A percentile compares a stretch with the other conserved stretches of the same genome.
These are phyloP conservation scores for Cecropterus lyciades DNA, from an alignment of 1,140 invertebrate genomes.

Conservation along the genomic window DNA sequence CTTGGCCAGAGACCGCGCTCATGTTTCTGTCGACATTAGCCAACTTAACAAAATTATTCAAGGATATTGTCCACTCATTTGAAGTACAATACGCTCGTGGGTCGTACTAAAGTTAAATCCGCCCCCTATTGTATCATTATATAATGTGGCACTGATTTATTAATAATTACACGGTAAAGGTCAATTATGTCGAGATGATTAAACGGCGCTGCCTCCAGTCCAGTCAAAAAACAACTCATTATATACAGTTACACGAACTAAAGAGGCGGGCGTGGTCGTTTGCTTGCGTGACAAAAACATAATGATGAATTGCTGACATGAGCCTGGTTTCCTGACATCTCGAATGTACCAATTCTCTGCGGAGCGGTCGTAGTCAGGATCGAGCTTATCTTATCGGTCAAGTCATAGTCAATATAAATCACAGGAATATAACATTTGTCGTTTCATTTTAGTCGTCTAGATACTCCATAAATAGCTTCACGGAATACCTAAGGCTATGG, in stretches of 20 bases:
- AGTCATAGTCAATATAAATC: constrained; percentile 24
- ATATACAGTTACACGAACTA: constrained; percentile 59
- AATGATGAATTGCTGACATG: constrained; percentile 64
- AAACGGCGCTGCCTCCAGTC: constrained; percentile 43
- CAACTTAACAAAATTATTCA: constrained; percentile 41
- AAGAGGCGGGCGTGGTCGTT: constrained; percentile 53
- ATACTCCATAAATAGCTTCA: constrained; percentile 5
- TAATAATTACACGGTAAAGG: constrained; percentile 41
- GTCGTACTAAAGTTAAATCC: constrained; percentile 13
- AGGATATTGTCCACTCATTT: constrained; percentile 13
- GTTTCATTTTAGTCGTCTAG: constrained; percentile 1
- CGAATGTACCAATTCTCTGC: constrained; percentile 2
- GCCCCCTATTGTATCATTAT: constrained; percentile 25
- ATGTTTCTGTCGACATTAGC: constrained; percentile 43
- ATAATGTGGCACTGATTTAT: constrained; percentile 56
- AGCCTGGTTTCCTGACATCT: constrained; percentile 38
- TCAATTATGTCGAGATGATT: constrained; percentile 48
- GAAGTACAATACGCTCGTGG: constrained; percentile 10
- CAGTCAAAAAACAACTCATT: constrained; percentile 48
- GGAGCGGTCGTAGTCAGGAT: constrained; percentile 9
- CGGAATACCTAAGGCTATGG: not conserved
- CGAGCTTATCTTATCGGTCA: constrained; percentile 35
- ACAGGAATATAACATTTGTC: constrained; percentile 5
- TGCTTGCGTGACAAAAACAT: constrained; percentile 65
- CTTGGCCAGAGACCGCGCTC: constrained; percentile 41